A percentile compares a stretch with the other conserved stretches of the same genome.
Conservation (phyloP, 2,888 invertebrate genomes). For the Smittia sp. region DNA sequence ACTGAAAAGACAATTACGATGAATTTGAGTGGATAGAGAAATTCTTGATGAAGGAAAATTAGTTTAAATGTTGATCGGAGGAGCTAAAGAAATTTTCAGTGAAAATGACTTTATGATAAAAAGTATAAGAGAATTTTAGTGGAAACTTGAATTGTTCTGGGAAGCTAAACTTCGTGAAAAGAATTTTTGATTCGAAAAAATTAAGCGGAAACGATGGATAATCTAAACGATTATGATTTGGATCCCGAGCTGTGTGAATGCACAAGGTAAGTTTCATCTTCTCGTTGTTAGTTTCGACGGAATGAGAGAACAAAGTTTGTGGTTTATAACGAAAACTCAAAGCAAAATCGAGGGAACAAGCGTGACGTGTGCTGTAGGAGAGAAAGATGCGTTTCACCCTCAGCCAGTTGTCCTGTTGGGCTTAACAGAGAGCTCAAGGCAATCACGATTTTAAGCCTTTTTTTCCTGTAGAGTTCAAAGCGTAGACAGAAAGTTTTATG, state of each 20-base stretch:
- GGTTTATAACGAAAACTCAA: too few species aligned
- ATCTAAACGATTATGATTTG: constrained; percentile 30
- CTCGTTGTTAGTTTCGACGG: too few species aligned
- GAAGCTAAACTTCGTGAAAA: constrained; percentile 7
- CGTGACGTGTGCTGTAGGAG: too few species aligned
- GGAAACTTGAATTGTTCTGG: neutral
- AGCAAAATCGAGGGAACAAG: too few species aligned
- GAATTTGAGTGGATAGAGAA: neutral
- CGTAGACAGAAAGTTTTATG: too few species aligned
- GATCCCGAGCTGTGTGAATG: constrained; percentile 49
- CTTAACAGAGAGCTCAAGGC: too few species aligned
- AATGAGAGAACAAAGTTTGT: too few species aligned
- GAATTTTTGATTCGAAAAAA: constrained; percentile 11
- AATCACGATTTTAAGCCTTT: too few species aligned
- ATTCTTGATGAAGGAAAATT: neutral
- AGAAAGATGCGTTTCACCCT: too few species aligned
- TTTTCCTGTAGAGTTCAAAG: too few species aligned
- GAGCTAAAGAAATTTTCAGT: neutral
- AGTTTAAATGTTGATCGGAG: constrained; percentile 11
- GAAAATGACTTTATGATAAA: constrained; percentile 21
- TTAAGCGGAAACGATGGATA: constrained; percentile 25
- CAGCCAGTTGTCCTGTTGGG: too few species aligned
- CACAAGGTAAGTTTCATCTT: constrained; percentile 52
- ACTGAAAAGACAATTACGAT: neutral
- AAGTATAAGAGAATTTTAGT: neutral